These are phyloP conservation scores for Prinia subflava DNA, from an alignment of 2,113 vertebrate species.

Conservation along the genomic window DNA sequence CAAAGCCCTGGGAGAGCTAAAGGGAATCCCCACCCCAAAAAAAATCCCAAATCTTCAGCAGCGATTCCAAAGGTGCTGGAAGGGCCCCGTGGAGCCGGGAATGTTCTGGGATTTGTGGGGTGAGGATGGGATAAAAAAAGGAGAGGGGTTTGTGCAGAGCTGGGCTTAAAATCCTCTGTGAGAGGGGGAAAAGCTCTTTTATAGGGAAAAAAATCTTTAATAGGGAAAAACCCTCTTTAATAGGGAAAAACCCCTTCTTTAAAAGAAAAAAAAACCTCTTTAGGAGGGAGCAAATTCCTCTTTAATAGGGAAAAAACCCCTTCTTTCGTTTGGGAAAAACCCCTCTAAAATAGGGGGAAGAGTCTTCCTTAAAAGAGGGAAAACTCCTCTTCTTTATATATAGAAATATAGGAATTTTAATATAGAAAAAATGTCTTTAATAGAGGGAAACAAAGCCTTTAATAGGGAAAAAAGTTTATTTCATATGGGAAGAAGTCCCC, in stretches of 20 bases:
- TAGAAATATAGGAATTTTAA: too few species aligned
- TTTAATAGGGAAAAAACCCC: not conserved
- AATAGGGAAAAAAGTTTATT: too few species aligned
- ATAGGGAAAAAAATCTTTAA: not conserved
- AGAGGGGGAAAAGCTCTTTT: not conserved
- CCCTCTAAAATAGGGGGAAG: too few species aligned
- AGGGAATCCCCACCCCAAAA: not conserved
- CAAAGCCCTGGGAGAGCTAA: not conserved
- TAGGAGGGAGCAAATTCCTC: too few species aligned
- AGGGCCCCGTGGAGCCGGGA: fast-evolving
- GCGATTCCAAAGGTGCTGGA: fast-evolving
- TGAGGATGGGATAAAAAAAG: not conserved
- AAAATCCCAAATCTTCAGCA: not conserved
- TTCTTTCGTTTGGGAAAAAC: too few species aligned
- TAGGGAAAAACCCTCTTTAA: not conserved
- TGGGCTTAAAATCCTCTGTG: not conserved
- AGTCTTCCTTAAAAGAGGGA: too few species aligned
- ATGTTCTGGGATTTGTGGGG: not conserved
- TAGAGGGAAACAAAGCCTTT: too few species aligned
- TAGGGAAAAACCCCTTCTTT: not conserved
- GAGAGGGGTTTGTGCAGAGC: not conserved
- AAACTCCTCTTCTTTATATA: too few species aligned
- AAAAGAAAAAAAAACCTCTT: too few species aligned
- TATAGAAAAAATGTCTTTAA: too few species aligned
- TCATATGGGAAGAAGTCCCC: too few species aligned